Evolutionary conservation across 2,888 invertebrate genomes (phyloP).

Genomic region (Acronicta leporina): DNA sequence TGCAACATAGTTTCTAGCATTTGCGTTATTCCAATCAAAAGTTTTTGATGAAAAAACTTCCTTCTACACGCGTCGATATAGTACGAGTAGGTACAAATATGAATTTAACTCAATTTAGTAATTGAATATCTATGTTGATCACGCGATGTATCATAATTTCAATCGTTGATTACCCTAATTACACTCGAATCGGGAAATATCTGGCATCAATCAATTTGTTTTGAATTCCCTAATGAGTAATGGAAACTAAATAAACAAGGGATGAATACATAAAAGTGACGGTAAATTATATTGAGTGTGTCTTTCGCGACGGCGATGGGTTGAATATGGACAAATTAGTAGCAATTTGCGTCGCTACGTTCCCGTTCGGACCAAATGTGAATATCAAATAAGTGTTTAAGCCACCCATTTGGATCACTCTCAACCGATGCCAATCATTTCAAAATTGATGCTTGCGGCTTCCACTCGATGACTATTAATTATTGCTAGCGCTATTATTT

Average conservation of each 20-base stretch:
- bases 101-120: conserved; percentile 27
- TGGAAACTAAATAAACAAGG: conserved; percentile 47
- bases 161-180: conserved; percentile 48
- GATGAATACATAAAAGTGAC: conserved; percentile 29
- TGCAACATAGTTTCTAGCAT: conserved; percentile 21
- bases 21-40: conserved; percentile 50
- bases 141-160: conserved; percentile 25
- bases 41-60: conserved; percentile 48
- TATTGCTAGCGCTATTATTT: conserved; percentile 62
- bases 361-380: conserved; percentile 78
- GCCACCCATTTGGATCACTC: conserved; percentile 84
- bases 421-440: conserved; percentile 80
- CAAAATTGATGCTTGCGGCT: conserved; percentile 81
- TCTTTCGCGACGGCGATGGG: conserved; percentile 45
- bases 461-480: conserved; percentile 72
- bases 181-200: conserved; percentile 35
- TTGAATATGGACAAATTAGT: conserved; percentile 83
- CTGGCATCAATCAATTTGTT: conserved; percentile 48
- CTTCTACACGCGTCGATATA: conserved; percentile 13
- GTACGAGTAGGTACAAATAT: conserved; percentile 18
- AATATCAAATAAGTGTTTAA: conserved; percentile 87
- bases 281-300: conserved; percentile 36
- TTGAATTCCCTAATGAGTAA: conserved; percentile 46
- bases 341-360: conserved; percentile 77
- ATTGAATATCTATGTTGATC: conserved; percentile 27